These are phyloP conservation scores for Cheilosia vernalis DNA, from an alignment of 2,888 invertebrate genomes.

Conservation along the genomic window DNA sequence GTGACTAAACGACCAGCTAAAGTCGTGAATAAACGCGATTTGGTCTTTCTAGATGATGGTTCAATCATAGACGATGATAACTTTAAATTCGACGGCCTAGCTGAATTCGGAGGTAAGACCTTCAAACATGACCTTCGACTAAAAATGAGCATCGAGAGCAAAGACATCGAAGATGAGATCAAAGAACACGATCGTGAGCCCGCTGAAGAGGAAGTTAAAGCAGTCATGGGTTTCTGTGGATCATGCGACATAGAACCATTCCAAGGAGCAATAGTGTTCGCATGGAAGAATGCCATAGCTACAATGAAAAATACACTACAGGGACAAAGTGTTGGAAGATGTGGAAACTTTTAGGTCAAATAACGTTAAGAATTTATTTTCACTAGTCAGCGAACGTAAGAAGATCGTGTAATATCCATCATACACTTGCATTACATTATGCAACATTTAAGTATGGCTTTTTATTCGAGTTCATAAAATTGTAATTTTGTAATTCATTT, in stretches of 20 bases:
- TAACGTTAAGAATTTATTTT: constrained; percentile 47
- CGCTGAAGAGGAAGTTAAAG: constrained; percentile 92
- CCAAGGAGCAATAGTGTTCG: constrained; percentile 90
- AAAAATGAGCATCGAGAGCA: constrained; percentile 77
- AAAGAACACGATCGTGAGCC: constrained; percentile 90
- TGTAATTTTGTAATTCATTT: constrained; percentile 49
- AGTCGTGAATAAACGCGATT: constrained; percentile 86
- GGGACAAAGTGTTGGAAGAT: constrained; percentile 82
- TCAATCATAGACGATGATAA: constrained; percentile 85
- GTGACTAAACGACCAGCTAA: constrained; percentile 15
- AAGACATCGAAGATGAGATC: constrained; percentile 81
- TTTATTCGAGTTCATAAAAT: constrained; percentile 29
- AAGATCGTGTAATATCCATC: constrained; percentile 21
- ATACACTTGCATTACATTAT: constrained; percentile 2
- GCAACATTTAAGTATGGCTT: not conserved
- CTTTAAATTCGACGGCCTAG: constrained; percentile 85
- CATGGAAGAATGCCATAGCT: constrained; percentile 87
- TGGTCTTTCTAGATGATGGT: constrained; percentile 87
- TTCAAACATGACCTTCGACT: constrained; percentile 86
- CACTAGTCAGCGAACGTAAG: constrained; percentile 69
- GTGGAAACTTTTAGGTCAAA: constrained; percentile 81
- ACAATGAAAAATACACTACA: constrained; percentile 80
- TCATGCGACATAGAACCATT: constrained; percentile 91
- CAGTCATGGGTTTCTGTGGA: constrained; percentile 91
- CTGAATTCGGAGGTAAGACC: constrained; percentile 88